phyloP scores from a whole-genome alignment of 2,113 vertebrate species.

The Patagioenas fasciata region DNA sequence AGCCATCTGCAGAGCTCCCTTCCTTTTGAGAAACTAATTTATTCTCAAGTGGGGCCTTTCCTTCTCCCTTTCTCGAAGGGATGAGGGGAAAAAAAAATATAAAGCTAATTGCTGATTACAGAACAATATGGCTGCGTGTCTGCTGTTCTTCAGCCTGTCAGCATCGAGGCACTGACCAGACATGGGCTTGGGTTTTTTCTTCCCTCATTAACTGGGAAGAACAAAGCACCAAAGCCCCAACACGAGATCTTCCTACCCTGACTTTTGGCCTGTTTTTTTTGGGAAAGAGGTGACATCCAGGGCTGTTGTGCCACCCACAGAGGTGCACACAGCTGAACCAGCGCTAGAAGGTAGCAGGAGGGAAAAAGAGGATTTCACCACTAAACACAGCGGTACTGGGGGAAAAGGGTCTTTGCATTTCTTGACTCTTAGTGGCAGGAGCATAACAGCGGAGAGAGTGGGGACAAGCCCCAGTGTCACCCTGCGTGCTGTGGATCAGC shows the following conservation, averaged over 20 bases:
- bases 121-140: not conserved
- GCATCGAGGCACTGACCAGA: fast-evolving
- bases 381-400: not conserved
- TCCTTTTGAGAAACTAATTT: not conserved
- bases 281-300: not conserved
- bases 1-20: constrained; percentile 1
- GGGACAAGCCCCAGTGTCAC: not conserved
- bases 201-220: not conserved
- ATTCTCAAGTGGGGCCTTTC: not conserved
- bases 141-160: not conserved
- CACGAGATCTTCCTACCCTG: not conserved
- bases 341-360: fast-evolving
- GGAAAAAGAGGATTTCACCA: not conserved
- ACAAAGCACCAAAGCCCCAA: not conserved
- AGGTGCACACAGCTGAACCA: not conserved
- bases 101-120: constrained; percentile 2
- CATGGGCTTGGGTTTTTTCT: fast-evolving
- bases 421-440: not conserved
- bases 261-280: not conserved
- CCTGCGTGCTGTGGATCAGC: not conserved
- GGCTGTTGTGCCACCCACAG: not conserved
- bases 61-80: not conserved
- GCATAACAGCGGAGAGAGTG: not conserved
- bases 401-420: not conserved
- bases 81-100: fast-evolving